Conservation (phyloP, 2,113 vertebrate genomes). For the Lagopus muta region DNA sequence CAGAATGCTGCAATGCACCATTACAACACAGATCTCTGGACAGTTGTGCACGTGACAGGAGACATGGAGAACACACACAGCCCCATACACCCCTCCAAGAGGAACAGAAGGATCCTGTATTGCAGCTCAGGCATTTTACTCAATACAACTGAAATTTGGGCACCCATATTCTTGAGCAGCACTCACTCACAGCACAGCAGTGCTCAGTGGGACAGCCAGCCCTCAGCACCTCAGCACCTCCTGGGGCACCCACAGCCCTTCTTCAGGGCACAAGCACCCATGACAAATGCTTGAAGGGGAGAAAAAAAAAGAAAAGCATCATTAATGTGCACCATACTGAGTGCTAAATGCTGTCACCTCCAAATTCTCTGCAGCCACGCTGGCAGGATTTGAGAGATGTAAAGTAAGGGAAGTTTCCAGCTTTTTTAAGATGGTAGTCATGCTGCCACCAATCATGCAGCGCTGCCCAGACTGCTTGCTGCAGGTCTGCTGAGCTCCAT, state of each 20-base stretch:
- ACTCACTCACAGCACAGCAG: not conserved
- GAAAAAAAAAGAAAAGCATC: not conserved
- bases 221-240: not conserved
- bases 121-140: not conserved
- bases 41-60: not conserved
- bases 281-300: fast-evolving
- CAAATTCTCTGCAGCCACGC: not conserved
- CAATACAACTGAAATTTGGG: not conserved
- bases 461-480: not conserved
- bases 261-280: not conserved
- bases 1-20: not conserved
- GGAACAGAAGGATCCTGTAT: fast-evolving
- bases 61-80: fast-evolving
- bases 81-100: fast-evolving
- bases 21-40: not conserved
- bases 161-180: not conserved
- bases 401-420: not conserved
- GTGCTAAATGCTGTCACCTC: not conserved
- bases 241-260: not conserved
- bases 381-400: not conserved
- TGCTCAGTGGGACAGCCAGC: not conserved
- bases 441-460: not conserved
- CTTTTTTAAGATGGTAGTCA: not conserved
- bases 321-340: fast-evolving
- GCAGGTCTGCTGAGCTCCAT: not conserved